These are phyloP conservation scores for Tetranychus urticae DNA, from an alignment of 1,140 invertebrate genomes.

Conservation along the genomic window DNA sequence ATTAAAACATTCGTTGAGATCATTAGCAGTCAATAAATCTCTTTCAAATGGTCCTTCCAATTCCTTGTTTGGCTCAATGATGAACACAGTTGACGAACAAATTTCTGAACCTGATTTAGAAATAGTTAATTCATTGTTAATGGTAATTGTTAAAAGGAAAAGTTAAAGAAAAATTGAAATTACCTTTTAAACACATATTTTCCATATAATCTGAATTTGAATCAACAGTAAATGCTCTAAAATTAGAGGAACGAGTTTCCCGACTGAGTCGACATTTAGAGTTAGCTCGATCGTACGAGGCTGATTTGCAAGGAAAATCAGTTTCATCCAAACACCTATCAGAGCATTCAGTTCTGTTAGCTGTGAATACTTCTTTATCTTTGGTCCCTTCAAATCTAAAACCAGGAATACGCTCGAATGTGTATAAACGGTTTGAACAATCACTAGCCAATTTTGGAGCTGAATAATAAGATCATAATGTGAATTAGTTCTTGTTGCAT, in stretches of 20 bases:
- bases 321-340: slow-evolving; percentile 60
- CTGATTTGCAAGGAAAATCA: slow-evolving; percentile 59
- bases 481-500: background rate
- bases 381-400: slow-evolving; percentile 15
- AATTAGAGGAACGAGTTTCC: slow-evolving; percentile 57
- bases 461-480: slow-evolving; percentile 20
- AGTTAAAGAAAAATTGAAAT: slow-evolving; percentile 10
- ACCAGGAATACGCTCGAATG: slow-evolving; percentile 57
- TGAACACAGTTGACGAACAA: slow-evolving; percentile 13
- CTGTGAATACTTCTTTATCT: slow-evolving; percentile 30
- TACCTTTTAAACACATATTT: slow-evolving; percentile 68
- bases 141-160: background rate
- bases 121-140: background rate
- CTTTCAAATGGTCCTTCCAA: slow-evolving; percentile 14
- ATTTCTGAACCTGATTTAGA: slow-evolving; percentile 3
- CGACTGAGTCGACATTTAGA: slow-evolving; percentile 50
- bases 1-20: slow-evolving; percentile 14
- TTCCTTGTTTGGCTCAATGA: slow-evolving; percentile 15
- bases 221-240: slow-evolving; percentile 46
- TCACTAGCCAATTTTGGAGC: slow-evolving; percentile 57
- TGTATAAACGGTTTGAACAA: slow-evolving; percentile 58
- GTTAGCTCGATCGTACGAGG: slow-evolving; percentile 45
- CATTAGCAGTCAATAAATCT: slow-evolving; percentile 10
- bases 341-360: slow-evolving; percentile 64
- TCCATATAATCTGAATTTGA: slow-evolving; percentile 67